Conservation (phyloP, 2,797 vertebrate genomes). For the Corythornis leucogaster region DNA sequence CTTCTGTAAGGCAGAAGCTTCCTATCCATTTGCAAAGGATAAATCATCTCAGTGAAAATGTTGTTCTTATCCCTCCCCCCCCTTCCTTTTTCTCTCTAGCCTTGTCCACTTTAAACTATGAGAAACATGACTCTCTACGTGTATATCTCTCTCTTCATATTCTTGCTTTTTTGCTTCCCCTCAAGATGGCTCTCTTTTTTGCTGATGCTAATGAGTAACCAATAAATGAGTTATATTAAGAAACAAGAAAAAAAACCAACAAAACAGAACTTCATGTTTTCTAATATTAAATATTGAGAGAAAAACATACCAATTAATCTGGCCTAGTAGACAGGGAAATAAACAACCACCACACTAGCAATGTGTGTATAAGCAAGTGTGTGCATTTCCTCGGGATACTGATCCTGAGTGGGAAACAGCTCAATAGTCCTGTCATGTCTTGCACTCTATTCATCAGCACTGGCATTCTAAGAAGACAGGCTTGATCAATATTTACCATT, state of each 20-base stretch:
- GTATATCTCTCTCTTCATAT: neutral
- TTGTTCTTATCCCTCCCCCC: neutral
- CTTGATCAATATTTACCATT: constrained; percentile 19
- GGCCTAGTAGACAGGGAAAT: neutral
- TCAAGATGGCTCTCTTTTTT: neutral
- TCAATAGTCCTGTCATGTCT: neutral
- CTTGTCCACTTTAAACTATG: neutral
- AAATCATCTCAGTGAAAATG: neutral
- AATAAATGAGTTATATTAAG: neutral
- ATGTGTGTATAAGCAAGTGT: neutral
- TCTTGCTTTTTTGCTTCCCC: neutral
- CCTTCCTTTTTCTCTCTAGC: neutral
- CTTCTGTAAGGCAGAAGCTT: neutral
- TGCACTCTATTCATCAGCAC: constrained; percentile 22
- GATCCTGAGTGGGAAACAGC: constrained; percentile 1
- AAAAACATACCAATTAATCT: neutral
- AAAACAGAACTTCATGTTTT: neutral
- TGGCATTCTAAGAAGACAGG: neutral
- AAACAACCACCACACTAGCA: neutral
- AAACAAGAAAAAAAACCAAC: neutral
- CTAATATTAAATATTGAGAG: neutral
- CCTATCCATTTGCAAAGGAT: neutral
- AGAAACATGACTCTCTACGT: neutral
- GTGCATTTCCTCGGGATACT: neutral
- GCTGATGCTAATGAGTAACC: neutral